Base-by-base conservation (phyloP, 2,888 invertebrate species). In the Aphodius sticticus region DNA sequence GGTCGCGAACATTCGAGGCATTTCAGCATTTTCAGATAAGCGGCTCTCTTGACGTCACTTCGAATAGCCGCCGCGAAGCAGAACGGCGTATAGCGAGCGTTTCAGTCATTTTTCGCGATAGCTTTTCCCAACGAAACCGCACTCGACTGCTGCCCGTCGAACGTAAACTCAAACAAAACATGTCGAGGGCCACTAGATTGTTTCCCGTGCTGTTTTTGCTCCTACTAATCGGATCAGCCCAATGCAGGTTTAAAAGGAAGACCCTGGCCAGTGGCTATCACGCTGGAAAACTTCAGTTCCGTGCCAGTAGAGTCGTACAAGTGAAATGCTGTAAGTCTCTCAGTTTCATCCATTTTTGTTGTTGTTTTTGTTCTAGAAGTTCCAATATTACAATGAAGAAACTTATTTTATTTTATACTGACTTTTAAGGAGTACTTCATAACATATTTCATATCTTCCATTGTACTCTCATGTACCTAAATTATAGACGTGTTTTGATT, bases 111-210 rank as follows among this genome's bases (percentile, higher is more conserved):
- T 53, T 53, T 53, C 53, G 53, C 53, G 53, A 53, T 53, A 7
- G 53, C 12, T 53, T 53, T 53, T 53, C 53, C 53, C 1, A 53
- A 53, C 9, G 53, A 53, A 53, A 53, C 53, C 53, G 53, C 53
- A 53, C 53, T 53, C 53, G 53, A 53, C 53, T 7, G 53, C 53
- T 53, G 53, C 53, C 26, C 53, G 53, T 53, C 53, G 53, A 9
- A 53, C 2, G 53, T 1, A 53, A 53, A 53, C 53, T 53, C 53
- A 53, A 53, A 53, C 53, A 53, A 53, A 53, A 53, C 53, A 53
- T 53, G 53, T 53, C 53, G 53, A 53, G 53, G 53, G 53, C 53
- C 53, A 53, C 53, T 53, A 53, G 53, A 53, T 53, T 53, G 53
- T 53, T 53, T 53, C 53, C 53, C 53, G 53, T 53, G 53, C 53